These are phyloP conservation scores for Drosophila orena DNA, from an alignment of 1,140 invertebrate genomes.

Conservation along the genomic window DNA sequence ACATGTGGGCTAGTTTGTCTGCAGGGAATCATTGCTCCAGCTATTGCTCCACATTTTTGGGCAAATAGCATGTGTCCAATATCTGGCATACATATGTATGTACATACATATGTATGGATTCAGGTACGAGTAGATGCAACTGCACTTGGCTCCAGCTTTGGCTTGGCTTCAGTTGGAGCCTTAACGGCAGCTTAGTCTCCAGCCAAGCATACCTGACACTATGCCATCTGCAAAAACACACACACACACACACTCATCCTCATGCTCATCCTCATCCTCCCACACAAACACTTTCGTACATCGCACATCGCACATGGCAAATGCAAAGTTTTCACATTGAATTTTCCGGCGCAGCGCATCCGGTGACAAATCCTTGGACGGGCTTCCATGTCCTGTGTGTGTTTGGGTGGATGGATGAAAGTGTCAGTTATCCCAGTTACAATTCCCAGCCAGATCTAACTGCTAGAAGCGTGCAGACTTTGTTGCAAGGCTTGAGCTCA, in stretches of 20 bases:
- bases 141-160: conserved; percentile 55
- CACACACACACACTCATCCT: conserved; percentile 1
- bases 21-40: conserved; percentile 51
- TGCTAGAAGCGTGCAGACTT: conserved; percentile 7
- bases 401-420: conserved; percentile 25
- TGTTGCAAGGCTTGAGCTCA: conserved; percentile 3
- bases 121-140: conserved; percentile 44
- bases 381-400: conserved; percentile 14
- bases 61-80: conserved; percentile 64
- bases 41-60: conserved; percentile 65
- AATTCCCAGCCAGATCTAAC: conserved; percentile 23
- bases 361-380: conserved; percentile 61
- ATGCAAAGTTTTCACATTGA: conserved; percentile 80
- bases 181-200: conserved; percentile 69
- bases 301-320: conserved; percentile 30
- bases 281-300: conserved; percentile 9
- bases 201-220: conserved; percentile 52
- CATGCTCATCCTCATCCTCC: background rate
- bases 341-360: conserved; percentile 71
- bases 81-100: conserved; percentile 24
- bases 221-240: conserved; percentile 27
- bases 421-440: conserved; percentile 54
- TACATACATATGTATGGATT: conserved; percentile 24
- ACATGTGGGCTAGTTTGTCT: conserved; percentile 59
- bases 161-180: conserved; percentile 54